These are phyloP conservation scores for Macaria liturata DNA, from an alignment of 2,888 invertebrate species.

Conservation along the genomic window DNA sequence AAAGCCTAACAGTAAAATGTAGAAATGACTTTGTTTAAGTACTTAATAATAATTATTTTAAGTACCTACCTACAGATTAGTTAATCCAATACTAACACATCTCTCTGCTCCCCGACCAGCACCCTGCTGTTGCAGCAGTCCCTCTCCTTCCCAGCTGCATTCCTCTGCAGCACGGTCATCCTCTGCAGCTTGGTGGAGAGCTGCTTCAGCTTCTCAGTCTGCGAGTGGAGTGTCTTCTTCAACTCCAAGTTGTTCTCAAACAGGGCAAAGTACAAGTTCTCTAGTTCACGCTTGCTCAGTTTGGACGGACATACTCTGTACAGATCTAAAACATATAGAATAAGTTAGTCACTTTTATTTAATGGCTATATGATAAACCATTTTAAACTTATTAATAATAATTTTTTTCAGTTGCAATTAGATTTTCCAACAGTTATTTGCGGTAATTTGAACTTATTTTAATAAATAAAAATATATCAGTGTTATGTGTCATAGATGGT, in stretches of 20 bases:
- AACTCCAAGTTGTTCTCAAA: constrained; percentile 84
- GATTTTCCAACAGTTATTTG: too few relatives aligned
- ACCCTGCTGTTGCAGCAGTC: constrained; percentile 55
- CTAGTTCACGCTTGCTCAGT: constrained; percentile 84
- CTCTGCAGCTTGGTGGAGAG: constrained; percentile 61
- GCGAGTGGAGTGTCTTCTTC: constrained; percentile 84
- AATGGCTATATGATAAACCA: too few relatives aligned
- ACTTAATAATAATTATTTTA: too few relatives aligned
- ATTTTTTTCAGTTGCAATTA: too few relatives aligned
- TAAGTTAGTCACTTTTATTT: too few relatives aligned
- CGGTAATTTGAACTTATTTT: too few relatives aligned
- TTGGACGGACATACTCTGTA: constrained; percentile 71
- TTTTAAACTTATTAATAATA: too few relatives aligned
- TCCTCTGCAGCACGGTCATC: constrained; percentile 47
- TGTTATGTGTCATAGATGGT: too few relatives aligned
- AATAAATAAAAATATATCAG: too few relatives aligned
- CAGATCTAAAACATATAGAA: constrained; percentile 39
- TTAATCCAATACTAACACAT: constrained; percentile 49
- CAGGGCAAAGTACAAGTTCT: constrained; percentile 85
- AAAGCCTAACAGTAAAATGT: too few relatives aligned
- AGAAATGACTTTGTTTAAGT: too few relatives aligned
- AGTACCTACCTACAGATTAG: not conserved
- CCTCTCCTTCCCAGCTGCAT: constrained; percentile 43
- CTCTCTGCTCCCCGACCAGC: constrained; percentile 58
- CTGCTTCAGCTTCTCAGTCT: constrained; percentile 77